Conservation (phyloP, 2,113 vertebrate species). For the Vicugna pacos region DNA sequence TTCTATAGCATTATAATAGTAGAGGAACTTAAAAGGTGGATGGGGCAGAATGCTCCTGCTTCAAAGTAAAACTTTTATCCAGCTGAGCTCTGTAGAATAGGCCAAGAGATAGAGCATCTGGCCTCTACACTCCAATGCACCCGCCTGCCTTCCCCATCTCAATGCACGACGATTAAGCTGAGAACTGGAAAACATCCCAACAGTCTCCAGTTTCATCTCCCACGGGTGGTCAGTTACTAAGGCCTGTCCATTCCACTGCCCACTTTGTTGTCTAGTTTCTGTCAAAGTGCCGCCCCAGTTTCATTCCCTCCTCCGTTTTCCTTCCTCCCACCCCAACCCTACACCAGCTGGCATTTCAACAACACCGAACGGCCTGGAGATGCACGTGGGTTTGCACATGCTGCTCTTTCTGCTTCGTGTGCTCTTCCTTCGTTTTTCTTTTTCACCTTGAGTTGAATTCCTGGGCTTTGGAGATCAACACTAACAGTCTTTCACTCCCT, state of each 20-base stretch:
- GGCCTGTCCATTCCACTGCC: not conserved
- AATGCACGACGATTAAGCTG: not conserved
- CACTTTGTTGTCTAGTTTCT: not conserved
- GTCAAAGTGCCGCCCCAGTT: not conserved
- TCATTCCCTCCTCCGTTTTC: not conserved
- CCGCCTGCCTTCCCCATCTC: not conserved
- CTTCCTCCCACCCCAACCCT: not conserved
- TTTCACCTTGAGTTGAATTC: not conserved
- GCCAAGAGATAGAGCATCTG: not conserved
- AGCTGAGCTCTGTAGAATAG: not conserved
- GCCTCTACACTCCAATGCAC: not conserved
- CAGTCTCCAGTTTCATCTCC: not conserved
- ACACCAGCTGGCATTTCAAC: not conserved
- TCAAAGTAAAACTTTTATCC: not conserved
- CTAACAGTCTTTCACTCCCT: not conserved
- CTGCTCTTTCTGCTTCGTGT: not conserved
- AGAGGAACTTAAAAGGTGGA: not conserved
- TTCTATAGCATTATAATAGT: not conserved
- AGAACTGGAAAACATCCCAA: not conserved
- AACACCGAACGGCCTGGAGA: not conserved
- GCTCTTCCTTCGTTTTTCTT: not conserved
- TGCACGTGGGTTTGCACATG: not conserved
- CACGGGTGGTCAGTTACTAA: not conserved
- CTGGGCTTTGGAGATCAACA: not conserved
- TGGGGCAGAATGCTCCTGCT: not conserved